These are phyloP conservation scores for Rhinopomastus cyanomelas DNA, from an alignment of 2,113 vertebrate species.

Conservation along the genomic window DNA sequence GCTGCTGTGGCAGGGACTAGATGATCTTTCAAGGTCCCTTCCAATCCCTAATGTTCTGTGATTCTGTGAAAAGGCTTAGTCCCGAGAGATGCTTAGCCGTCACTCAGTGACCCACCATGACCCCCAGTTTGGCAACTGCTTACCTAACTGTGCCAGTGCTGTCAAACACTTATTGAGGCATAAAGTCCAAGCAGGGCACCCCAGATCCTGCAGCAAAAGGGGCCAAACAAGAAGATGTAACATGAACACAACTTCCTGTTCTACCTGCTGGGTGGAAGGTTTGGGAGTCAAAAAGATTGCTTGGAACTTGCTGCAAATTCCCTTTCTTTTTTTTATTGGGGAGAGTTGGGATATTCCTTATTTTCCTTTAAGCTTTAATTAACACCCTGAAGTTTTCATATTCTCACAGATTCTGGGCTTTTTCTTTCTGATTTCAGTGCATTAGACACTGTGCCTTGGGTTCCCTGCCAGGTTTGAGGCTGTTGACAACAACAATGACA, in stretches of 20 bases:
- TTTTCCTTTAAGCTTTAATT: not conserved
- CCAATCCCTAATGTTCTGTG: too few relatives aligned
- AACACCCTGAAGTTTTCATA: not conserved
- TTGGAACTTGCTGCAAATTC: not conserved
- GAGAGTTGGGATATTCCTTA: not conserved
- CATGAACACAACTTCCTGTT: not conserved
- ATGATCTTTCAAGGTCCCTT: too few relatives aligned
- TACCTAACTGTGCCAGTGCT: not conserved
- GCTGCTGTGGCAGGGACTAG: too few relatives aligned
- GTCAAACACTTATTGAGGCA: not conserved
- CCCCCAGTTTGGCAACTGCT: not conserved
- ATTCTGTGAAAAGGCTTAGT: not conserved
- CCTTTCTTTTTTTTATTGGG: too few relatives aligned
- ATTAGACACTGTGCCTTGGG: not conserved
- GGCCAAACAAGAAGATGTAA: not conserved
- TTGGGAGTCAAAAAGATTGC: not conserved
- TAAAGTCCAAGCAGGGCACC: not conserved
- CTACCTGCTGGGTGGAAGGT: conserved; percentile 10
- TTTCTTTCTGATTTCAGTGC: not conserved
- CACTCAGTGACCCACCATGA: not conserved
- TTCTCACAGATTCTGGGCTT: not conserved
- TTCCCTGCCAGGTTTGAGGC: not conserved
- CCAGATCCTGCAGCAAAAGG: not conserved
- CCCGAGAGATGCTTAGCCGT: not conserved
- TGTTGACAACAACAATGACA: not conserved